Evolutionary conservation across 2,797 vertebrate species (phyloP).

Genomic region (Hemibagrus guttatus): DNA sequence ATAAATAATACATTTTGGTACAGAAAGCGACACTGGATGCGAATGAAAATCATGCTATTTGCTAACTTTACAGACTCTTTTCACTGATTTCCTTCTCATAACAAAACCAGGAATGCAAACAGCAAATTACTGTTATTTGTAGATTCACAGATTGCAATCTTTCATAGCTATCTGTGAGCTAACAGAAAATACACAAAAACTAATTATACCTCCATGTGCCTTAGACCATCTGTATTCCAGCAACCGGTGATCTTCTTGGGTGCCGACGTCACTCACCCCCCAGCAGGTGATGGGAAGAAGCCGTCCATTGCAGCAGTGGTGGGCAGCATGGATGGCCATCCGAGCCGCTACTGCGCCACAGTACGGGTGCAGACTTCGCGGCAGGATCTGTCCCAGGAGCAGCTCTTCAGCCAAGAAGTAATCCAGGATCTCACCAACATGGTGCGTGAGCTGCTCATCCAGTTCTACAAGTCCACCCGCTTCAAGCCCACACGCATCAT

Average conservation of each 20-base stretch:
- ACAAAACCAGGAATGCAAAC: not conserved
- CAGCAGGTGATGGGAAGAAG: constrained; percentile 94
- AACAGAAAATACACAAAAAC: not conserved
- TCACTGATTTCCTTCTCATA: not conserved
- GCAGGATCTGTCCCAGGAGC: constrained; percentile 95
- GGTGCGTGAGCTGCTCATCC: constrained; percentile 95
- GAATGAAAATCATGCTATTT: not conserved
- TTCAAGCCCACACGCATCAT: constrained; percentile 98
- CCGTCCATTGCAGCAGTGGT: constrained; percentile 96
- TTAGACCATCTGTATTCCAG: constrained; percentile 96
- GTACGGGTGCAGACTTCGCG: constrained; percentile 96
- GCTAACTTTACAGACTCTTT: not conserved
- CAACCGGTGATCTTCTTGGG: constrained; percentile 97
- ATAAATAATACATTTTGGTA: not conserved
- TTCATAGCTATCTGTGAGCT: not conserved
- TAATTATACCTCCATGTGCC: not conserved
- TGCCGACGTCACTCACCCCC: constrained; percentile 94
- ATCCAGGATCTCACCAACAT: constrained; percentile 98
- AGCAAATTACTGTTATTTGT: not conserved
- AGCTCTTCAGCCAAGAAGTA: constrained; percentile 96
- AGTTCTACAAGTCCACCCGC: constrained; percentile 98
- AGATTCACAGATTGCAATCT: not conserved
- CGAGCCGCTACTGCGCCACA: constrained; percentile 97
- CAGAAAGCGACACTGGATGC: not conserved
- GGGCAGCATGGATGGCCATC: constrained; percentile 98